A percentile compares a stretch with the other conserved stretches of the same genome.
These are phyloP conservation scores for Epiblema foenella DNA, from an alignment of 2,888 invertebrate species.

Conservation along the genomic window DNA sequence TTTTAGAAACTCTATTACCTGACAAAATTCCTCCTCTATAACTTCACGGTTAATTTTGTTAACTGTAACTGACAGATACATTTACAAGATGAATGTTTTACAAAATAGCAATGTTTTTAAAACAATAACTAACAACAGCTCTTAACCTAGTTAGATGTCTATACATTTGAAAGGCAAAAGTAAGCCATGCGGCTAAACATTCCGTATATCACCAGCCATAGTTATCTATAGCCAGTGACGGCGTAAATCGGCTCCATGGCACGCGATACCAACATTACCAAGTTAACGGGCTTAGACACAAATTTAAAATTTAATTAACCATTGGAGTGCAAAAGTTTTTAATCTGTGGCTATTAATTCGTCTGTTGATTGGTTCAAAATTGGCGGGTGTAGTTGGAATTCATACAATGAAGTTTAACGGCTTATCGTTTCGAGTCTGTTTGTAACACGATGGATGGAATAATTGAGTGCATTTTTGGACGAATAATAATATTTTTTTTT, in stretches of 20 bases:
- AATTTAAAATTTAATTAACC: slow-evolving; percentile 44
- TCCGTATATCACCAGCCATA: slow-evolving; percentile 25
- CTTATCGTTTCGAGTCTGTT: background rate
- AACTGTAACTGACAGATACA: slow-evolving; percentile 1
- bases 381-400: slow-evolving; percentile 12
- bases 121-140: background rate
- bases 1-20: background rate
- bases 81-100: background rate
- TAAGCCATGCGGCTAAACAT: slow-evolving; percentile 29
- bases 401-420: slow-evolving; percentile 15
- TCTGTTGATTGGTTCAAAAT: slow-evolving; percentile 39
- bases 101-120: slow-evolving; percentile 1
- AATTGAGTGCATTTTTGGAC: background rate
- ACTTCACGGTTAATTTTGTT: too few species aligned
- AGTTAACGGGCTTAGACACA: slow-evolving; percentile 33
- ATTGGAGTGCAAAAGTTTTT: slow-evolving; percentile 42
- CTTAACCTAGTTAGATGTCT: background rate
- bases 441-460: background rate
- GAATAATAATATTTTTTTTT: too few species aligned
- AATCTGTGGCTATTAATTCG: slow-evolving; percentile 39
- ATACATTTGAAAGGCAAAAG: slow-evolving; percentile 20
- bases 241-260: slow-evolving; percentile 16
- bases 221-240: slow-evolving; percentile 12
- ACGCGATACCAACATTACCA: slow-evolving; percentile 42
- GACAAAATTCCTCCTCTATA: too few species aligned